Base-by-base conservation (phyloP, 1,140 invertebrate genomes). In the Ceratitis capitata region DNA sequence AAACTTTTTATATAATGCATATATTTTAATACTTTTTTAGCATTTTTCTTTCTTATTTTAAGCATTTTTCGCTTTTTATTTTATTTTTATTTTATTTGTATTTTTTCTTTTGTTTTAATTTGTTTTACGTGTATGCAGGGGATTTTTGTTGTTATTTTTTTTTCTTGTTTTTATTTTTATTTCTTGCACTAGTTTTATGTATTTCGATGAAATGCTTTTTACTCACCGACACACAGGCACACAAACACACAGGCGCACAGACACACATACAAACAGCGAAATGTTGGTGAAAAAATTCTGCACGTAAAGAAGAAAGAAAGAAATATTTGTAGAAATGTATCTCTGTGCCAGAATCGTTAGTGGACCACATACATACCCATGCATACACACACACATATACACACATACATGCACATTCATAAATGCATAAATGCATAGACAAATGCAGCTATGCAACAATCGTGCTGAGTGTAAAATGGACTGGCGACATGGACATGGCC, bases 61-160 rank as follows among this genome's bases (percentile, higher is more conserved):
- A 88, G 87, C 87, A 88, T 86, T 88, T 47, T 88, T 86, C n/a
- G n/a, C 86, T 85, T 85, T 86, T 88, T 88, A 69, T 64, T 84
- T 82, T 74, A 84, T n/a, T 45, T 78, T 78, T 78, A 14, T 78
- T 78, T 78, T 47, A 78, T 23, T 4, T 78, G 35, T 45, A 78
- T 64, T n/a, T 47, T 88, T 86, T 87, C 86, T 85, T 86, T 88
- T 88, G 82, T 64, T 84, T 82, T 74, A 84, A 78, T 78, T 78
- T 78, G 29, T 78, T 78, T 78, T 47, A 78, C 42, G 1, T 78
- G 35, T 45, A 78, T 64, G 29, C 39, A 39, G 64, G 16, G 35
- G 14, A 39, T 6, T 35, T 69, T 69, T 19, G 10, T 69, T 69
- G 3, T 6, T 4, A 1, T n/a, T 69, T 39, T 69, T 69, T 64